Conservation (phyloP, 2,888 invertebrate genomes). For the Hypselothyrea guttata region DNA sequence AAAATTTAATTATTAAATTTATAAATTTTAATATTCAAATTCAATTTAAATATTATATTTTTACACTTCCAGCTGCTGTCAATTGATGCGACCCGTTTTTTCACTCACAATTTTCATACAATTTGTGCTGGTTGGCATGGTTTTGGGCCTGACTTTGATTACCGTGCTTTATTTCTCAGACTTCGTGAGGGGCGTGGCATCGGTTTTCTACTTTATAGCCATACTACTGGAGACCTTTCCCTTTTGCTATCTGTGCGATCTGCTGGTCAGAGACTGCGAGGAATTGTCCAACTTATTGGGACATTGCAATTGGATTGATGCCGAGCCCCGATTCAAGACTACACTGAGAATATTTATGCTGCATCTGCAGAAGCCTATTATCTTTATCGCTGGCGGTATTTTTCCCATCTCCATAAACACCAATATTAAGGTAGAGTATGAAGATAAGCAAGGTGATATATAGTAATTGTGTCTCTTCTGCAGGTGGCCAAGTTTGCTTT, state of each 20-base stretch:
- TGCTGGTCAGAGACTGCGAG: constrained; percentile 38
- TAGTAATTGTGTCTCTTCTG: too few relatives aligned
- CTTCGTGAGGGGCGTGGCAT: constrained; percentile 33
- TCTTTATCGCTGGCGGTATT: constrained; percentile 30
- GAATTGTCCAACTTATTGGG: constrained; percentile 26
- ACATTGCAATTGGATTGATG: constrained; percentile 33
- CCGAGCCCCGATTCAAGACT: constrained; percentile 29
- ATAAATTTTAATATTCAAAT: too few relatives aligned
- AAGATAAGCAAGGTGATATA: too few relatives aligned
- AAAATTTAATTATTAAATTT: too few relatives aligned
- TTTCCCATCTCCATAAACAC: constrained; percentile 36
- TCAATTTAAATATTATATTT: not conserved
- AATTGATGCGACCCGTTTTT: constrained; percentile 15
- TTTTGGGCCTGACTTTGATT: constrained; percentile 14
- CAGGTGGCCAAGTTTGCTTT: constrained; percentile 59
- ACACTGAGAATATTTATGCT: constrained; percentile 27
- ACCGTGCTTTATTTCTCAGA: constrained; percentile 12
- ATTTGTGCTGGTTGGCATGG: constrained; percentile 13
- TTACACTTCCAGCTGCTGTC: constrained; percentile 33
- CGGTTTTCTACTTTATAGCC: constrained; percentile 31
- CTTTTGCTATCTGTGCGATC: constrained; percentile 59
- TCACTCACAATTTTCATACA: constrained; percentile 19
- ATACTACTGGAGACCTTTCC: constrained; percentile 53
- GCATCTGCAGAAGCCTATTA: constrained; percentile 31
- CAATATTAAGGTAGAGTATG: constrained; percentile 53